Evolutionary conservation across 2,888 invertebrate species (phyloP).

Genomic region (Eugnorisma glareosa): DNA sequence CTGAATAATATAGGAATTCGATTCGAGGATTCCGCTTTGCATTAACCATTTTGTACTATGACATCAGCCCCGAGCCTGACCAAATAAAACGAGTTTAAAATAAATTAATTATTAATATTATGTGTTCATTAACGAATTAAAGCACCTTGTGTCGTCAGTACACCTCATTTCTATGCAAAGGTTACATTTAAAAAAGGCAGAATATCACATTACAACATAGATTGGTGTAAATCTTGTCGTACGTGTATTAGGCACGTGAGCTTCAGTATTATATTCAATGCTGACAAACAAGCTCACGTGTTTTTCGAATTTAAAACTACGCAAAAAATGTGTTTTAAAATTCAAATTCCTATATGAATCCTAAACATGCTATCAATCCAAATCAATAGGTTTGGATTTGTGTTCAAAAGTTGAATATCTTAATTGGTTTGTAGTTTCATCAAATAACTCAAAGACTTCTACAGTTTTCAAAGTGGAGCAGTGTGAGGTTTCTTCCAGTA

Average conservation of each 20-base stretch:
- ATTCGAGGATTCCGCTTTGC: slow-evolving; percentile 27
- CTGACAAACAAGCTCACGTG: slow-evolving; percentile 18
- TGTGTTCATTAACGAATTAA: slow-evolving; percentile 19
- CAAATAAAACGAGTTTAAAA: slow-evolving; percentile 46
- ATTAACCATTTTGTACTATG: slow-evolving; percentile 40
- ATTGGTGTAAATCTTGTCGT: slow-evolving; percentile 16
- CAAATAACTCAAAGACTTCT: neutral
- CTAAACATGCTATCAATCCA: slow-evolving; percentile 5
- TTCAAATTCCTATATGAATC: slow-evolving; percentile 5
- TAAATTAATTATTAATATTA: slow-evolving; percentile 23
- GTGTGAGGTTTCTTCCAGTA: neutral
- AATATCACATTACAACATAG: slow-evolving; percentile 15
- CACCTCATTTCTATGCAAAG: slow-evolving; percentile 38
- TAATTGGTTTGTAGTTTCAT: neutral
- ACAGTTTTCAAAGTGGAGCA: neutral
- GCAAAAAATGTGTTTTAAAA: neutral
- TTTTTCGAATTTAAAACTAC: slow-evolving; percentile 2
- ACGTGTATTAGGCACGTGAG: slow-evolving; percentile 3
- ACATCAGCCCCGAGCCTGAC: slow-evolving; percentile 30
- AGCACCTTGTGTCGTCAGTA: slow-evolving; percentile 33
- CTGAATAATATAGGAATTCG: slow-evolving; percentile 29
- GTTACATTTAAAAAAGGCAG: slow-evolving; percentile 24
- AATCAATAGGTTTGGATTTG: neutral
- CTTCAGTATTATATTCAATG: neutral
- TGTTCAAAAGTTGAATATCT: neutral